These are phyloP conservation scores for Chascanopsetta lugubris DNA, from an alignment of 2,113 vertebrate genomes.

Conservation along the genomic window DNA sequence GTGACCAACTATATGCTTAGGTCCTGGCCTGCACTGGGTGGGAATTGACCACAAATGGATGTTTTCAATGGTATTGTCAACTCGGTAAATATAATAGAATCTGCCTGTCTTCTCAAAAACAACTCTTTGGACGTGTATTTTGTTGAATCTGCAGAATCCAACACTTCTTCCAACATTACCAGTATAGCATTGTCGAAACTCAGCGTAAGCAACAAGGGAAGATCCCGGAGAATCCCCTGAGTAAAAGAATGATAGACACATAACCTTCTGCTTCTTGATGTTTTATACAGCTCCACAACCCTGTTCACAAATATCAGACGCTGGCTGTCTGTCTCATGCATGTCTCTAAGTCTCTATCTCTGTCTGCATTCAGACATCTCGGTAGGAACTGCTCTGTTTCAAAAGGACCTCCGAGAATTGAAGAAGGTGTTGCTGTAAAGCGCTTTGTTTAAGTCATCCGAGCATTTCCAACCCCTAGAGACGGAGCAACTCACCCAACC, in stretches of 20 bases:
- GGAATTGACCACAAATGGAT: too few relatives aligned
- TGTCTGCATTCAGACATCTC: conserved; percentile 34
- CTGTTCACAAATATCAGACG: conserved; percentile 21
- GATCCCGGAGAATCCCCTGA: background rate
- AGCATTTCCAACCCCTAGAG: conserved; percentile 36
- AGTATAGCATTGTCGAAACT: background rate
- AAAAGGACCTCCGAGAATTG: conserved; percentile 36
- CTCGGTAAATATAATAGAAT: background rate
- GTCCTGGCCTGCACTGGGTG: too few relatives aligned
- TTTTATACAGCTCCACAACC: conserved; percentile 12
- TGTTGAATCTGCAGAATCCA: too few relatives aligned
- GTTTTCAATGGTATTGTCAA: background rate
- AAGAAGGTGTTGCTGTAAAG: conserved; percentile 44
- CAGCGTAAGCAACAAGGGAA: background rate
- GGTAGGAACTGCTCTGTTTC: conserved; percentile 34
- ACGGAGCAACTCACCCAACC: conserved; percentile 27
- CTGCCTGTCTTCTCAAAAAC: background rate
- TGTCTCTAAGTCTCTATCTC: conserved; percentile 37
- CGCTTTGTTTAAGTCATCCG: conserved; percentile 56
- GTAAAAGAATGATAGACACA: background rate
- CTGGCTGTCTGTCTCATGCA: conserved; percentile 28
- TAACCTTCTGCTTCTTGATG: background rate
- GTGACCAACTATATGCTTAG: too few relatives aligned
- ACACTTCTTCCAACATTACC: background rate
- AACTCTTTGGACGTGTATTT: too few relatives aligned